phyloP scores from a whole-genome alignment of 2,888 invertebrate species.

The Erannis defoliaria region DNA sequence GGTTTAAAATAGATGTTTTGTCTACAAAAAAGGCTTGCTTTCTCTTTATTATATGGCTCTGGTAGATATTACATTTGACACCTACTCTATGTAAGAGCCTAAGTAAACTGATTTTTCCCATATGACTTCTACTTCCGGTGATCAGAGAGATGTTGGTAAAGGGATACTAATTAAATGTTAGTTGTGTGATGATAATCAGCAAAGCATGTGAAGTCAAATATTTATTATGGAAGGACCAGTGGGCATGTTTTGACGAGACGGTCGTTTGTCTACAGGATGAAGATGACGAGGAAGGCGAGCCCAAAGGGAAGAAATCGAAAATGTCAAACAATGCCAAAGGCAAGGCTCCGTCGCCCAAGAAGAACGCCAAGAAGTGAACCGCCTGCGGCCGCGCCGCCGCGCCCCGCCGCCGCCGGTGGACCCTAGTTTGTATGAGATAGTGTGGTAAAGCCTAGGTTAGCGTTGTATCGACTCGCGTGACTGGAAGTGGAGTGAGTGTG shows the following conservation, averaged over 20 bases:
- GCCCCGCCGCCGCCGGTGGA: conserved; percentile 42
- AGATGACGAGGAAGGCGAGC: conserved; percentile 92
- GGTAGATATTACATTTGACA: not conserved
- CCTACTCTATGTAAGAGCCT: not conserved
- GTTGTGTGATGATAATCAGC: not conserved
- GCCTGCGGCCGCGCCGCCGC: conserved; percentile 48
- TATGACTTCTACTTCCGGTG: not conserved
- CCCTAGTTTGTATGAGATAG: conserved; percentile 70
- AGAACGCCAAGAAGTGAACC: conserved; percentile 87
- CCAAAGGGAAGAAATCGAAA: conserved; percentile 93
- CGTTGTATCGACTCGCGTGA: conserved; percentile 65
- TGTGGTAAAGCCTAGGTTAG: conserved; percentile 78
- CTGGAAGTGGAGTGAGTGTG: conserved; percentile 56
- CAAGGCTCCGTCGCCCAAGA: conserved; percentile 90
- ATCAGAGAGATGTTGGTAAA: not conserved
- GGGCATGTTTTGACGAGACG: not conserved
- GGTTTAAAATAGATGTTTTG: not conserved
- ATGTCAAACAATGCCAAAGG: conserved; percentile 90
- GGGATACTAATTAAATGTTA: not conserved
- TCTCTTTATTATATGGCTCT: conserved; percentile 59
- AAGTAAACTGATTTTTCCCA: not conserved
- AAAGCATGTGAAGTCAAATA: not conserved
- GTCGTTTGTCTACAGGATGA: conserved; percentile 81
- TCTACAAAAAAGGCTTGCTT: conserved; percentile 75
- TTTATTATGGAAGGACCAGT: not conserved